Evolutionary conservation across 2,797 vertebrate species (phyloP).

Genomic region (Malacoctenus gilli): DNA sequence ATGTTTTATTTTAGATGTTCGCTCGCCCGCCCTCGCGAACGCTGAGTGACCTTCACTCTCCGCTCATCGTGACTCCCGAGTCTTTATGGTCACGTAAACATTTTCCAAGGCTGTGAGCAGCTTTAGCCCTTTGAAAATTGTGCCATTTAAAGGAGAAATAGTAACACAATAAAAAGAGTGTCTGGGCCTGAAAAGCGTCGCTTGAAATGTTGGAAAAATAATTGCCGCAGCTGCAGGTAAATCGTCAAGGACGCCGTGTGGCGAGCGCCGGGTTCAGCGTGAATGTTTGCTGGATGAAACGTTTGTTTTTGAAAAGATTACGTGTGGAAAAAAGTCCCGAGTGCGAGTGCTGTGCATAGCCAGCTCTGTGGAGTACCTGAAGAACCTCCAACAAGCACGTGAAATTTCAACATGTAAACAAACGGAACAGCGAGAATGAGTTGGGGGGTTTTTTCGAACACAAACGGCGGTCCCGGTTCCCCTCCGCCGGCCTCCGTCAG

Average conservation of each 20-base stretch:
- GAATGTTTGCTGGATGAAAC: conserved; percentile 17
- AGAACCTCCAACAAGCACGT: conserved; percentile 24
- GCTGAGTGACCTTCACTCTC: conserved; percentile 23
- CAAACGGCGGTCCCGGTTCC: background rate
- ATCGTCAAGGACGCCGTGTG: conserved; percentile 1
- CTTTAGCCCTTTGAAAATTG: conserved; percentile 64
- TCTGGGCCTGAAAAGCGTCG: conserved; percentile 27
- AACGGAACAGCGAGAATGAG: conserved; percentile 4
- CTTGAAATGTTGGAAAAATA: conserved; percentile 9
- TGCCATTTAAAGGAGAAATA: conserved; percentile 49
- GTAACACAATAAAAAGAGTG: conserved; percentile 37
- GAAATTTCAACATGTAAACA: conserved; percentile 3
- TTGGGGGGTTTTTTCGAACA: conserved; percentile 40
- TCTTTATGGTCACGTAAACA: too few relatives aligned
- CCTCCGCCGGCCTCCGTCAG: conserved; percentile 49
- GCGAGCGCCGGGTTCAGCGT: conserved; percentile 24
- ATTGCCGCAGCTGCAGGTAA: conserved; percentile 5
- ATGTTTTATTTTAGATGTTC: conserved; percentile 13
- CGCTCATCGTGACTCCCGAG: too few relatives aligned
- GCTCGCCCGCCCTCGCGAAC: conserved; percentile 46
- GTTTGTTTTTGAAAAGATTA: conserved; percentile 28
- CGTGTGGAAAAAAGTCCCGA: conserved; percentile 15
- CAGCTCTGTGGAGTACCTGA: conserved; percentile 53
- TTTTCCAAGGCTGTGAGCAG: conserved; percentile 38
- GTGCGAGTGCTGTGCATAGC: conserved; percentile 61